Evolutionary conservation across 2,888 invertebrate genomes (phyloP).

Genomic region (Bombylius major): DNA sequence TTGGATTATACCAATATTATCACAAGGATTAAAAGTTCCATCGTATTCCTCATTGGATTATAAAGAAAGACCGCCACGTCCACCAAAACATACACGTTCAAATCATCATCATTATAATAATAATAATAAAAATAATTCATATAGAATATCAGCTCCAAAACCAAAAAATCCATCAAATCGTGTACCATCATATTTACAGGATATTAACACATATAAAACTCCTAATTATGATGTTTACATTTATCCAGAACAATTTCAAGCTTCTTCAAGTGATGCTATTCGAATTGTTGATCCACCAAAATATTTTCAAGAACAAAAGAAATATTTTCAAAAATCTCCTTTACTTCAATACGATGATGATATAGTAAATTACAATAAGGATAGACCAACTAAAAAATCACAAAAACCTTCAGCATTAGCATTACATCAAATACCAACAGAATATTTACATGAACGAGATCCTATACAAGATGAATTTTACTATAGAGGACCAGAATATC

Average conservation of each 20-base stretch:
- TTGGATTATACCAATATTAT: neutral
- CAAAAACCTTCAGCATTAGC: neutral
- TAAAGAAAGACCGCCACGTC: neutral
- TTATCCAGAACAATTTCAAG: slow-evolving; percentile 16
- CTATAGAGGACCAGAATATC: neutral
- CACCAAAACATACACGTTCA: neutral
- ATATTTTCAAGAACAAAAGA: slow-evolving; percentile 25
- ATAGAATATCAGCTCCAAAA: slow-evolving; percentile 22
- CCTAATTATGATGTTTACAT: slow-evolving; percentile 22
- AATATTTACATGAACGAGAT: neutral
- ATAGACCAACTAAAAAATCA: neutral
- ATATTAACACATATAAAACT: slow-evolving; percentile 7
- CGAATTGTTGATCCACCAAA: slow-evolving; percentile 29
- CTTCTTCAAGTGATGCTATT: slow-evolving; percentile 22
- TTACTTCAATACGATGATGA: neutral
- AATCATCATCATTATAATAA: neutral
- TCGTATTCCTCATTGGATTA: neutral
- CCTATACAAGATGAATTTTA: neutral
- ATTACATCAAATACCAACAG: neutral
- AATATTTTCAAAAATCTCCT: neutral
- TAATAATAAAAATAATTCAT: slow-evolving; percentile 3
- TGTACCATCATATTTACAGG: slow-evolving; percentile 24
- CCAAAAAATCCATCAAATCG: slow-evolving; percentile 17
- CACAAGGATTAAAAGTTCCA: neutral
- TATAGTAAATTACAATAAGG: neutral